Evolutionary conservation across 2,113 vertebrate genomes (phyloP), one percentile per base, ranked within the genome.

Genomic region (Acanthisitta chloris): DNA sequence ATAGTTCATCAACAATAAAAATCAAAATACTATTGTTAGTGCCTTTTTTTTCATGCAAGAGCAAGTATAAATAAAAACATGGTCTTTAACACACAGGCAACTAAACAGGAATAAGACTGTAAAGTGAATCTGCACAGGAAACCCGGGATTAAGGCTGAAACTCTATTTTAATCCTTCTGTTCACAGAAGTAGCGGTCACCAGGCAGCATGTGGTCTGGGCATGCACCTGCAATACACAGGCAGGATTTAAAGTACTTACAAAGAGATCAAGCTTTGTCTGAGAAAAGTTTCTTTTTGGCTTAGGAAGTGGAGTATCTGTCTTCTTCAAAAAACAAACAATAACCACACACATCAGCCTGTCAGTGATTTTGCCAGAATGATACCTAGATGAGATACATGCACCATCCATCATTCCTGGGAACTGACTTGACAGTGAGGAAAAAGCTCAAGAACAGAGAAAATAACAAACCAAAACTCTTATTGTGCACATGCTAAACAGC

Each of bases 151-250:
- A 95, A 49, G 71, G 46, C 58, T 91, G 78, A 94, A 96, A 90
- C 45, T 92, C 92, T 57, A 57, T 82, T 91, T 71, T 96, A 96
- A 96, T 96, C 94, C 87, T 62, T 42, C 77, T 82, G 81, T 54
- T 89, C 93, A 90, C 87, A 93, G 76, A 92, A 77, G 59, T 14
- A 88, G 58, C 6, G 0, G 82, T 73, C 87, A 89, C 43, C 73
- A 94, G 57, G 54, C 91, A 96, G 86, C 84, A 90, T 16, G 84
- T 51, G 59, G 88, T 40, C 74, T 82, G 17, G 51, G 79, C 54
- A 76, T 4, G 34, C 93, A 97, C 92, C 94, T 95, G 92, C 90
- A 88, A 38, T 16, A 70, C 57, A 79, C 55, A 77, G n/a, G 36
- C 66, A 78, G 79, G 59, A 82, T 88, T 95, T 77, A 36, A 85